Conservation (phyloP, 2,113 vertebrate species). For the Cheilinus undulatus region DNA sequence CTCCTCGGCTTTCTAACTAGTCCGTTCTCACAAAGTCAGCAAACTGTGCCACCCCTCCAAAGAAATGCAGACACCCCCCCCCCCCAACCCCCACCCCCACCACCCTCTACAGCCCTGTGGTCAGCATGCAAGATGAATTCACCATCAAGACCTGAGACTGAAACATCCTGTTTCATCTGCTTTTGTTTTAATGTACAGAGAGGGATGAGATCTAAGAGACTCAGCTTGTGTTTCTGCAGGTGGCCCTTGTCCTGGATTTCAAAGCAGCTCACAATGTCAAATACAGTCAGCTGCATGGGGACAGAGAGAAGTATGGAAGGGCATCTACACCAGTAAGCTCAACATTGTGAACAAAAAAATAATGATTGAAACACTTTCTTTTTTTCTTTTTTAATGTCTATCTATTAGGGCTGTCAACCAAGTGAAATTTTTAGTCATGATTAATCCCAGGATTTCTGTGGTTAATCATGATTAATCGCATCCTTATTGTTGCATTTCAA, state of each 20-base stretch:
- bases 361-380: background rate
- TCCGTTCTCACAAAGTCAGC: constrained; percentile 81
- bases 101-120: constrained; percentile 56
- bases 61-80: constrained; percentile 52
- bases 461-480: too few species aligned
- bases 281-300: background rate
- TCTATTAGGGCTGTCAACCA: too few species aligned
- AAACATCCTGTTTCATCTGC: constrained; percentile 47
- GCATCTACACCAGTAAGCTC: background rate
- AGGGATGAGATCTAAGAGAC: background rate
- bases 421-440: too few species aligned
- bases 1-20: constrained; percentile 73
- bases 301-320: background rate
- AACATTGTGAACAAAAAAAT: background rate
- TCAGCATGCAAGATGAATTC: constrained; percentile 67
- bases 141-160: constrained; percentile 26
- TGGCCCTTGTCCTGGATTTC: constrained; percentile 42
- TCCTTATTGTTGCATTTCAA: too few species aligned
- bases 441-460: too few species aligned
- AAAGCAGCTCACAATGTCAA: constrained; percentile 14
- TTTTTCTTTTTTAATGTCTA: too few species aligned
- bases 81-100: background rate
- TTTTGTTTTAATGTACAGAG: constrained; percentile 27
- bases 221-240: background rate
- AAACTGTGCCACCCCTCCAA: constrained; percentile 64